Percentiles rank a stretch among this genome's conserved stretches.
phyloP scores from a whole-genome alignment of 1,140 invertebrate species.

The Meloidogyne hapla region DNA sequence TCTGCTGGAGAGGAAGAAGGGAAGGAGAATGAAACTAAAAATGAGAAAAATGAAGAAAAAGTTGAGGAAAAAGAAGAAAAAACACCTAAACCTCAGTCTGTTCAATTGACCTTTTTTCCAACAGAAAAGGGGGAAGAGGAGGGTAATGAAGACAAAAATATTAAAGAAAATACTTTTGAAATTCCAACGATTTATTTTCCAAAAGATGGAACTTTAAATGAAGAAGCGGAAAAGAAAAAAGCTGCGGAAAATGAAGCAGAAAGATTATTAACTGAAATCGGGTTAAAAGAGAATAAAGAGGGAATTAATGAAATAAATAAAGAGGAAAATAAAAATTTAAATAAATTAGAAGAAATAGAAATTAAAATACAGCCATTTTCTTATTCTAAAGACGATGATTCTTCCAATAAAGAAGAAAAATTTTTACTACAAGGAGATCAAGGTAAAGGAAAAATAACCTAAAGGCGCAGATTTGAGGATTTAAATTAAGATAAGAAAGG shows the following conservation, averaged over 20 bases:
- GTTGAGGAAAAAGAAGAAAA: background rate
- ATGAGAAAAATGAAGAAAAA: background rate
- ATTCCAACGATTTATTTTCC: too few relatives aligned
- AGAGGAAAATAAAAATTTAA: background rate
- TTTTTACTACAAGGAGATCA: background rate
- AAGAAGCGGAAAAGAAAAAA: background rate
- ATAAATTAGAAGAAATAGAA: background rate
- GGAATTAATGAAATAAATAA: background rate
- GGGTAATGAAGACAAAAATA: background rate
- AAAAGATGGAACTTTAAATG: background rate
- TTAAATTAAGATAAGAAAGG: too few relatives aligned
- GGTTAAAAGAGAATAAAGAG: background rate
- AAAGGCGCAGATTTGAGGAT: too few relatives aligned
- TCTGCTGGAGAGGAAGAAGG: background rate
- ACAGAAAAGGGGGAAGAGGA: too few relatives aligned
- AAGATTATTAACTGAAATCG: constrained; percentile 7
- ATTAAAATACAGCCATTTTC: background rate
- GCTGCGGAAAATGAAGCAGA: background rate
- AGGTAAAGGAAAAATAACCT: too few relatives aligned
- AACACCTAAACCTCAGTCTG: background rate
- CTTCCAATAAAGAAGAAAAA: background rate
- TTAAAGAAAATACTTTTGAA: background rate
- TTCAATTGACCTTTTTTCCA: too few relatives aligned
- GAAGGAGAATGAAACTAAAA: background rate
- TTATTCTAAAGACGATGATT: background rate